Percentiles rank a stretch among this genome's conserved stretches.
Conservation (phyloP, 1,140 invertebrate genomes). For the Ceratoteleas bidentatus region DNA sequence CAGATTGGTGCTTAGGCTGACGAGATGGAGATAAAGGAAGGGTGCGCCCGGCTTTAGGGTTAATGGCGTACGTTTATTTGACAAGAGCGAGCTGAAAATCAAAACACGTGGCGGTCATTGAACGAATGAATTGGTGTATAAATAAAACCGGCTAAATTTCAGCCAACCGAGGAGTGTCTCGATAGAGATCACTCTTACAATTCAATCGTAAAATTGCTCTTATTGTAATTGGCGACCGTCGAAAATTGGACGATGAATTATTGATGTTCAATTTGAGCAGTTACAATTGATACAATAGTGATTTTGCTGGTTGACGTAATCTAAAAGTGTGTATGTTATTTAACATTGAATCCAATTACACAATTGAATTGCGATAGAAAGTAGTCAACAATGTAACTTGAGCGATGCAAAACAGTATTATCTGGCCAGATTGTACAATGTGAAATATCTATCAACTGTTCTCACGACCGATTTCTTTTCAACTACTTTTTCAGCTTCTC, state of each 20-base stretch:
- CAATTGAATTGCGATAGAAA: no score
- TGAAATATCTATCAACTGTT: constrained; percentile 18
- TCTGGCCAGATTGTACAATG: constrained; percentile 24
- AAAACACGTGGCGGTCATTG: constrained; percentile 40
- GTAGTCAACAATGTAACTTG: not conserved
- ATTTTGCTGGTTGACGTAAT: no score
- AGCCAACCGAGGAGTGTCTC: constrained; percentile 1
- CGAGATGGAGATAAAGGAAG: constrained; percentile 55
- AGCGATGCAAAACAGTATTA: constrained; percentile 18
- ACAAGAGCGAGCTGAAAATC: constrained; percentile 42
- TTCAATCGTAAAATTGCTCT: not conserved
- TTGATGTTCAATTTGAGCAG: no score
- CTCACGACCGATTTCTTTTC: constrained; percentile 30
- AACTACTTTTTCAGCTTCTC: constrained; percentile 14
- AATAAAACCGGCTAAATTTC: constrained; percentile 35
- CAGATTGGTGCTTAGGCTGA: constrained; percentile 54
- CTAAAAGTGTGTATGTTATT: no score
- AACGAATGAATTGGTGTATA: constrained; percentile 25
- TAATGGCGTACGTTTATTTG: constrained; percentile 58
- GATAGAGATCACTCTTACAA: not conserved
- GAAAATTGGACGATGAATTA: no score
- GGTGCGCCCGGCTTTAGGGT: constrained; percentile 46
- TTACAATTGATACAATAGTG: no score
- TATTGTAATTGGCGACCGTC: no score
- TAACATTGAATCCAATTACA: no score